A percentile compares a stretch with the other conserved stretches of the same genome.
Evolutionary conservation across 1,140 invertebrate species (phyloP).

Genomic region (Galleria mellonella): DNA sequence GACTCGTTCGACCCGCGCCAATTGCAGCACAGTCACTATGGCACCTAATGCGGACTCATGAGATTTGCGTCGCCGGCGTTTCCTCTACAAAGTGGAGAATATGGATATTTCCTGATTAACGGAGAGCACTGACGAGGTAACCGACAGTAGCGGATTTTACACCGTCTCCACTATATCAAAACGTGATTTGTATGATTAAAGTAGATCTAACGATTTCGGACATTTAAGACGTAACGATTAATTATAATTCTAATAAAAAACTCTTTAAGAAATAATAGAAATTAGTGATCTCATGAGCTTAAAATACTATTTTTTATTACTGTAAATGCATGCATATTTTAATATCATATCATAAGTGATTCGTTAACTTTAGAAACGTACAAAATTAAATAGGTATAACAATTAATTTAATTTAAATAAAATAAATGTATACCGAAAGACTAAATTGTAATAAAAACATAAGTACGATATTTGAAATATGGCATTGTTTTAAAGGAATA

Average conservation of each 20-base stretch:
- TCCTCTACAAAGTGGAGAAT: constrained; percentile 53
- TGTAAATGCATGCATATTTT: constrained; percentile 7
- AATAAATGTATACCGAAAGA: no score
- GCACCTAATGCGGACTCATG: constrained; percentile 69
- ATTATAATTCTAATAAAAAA: no score
- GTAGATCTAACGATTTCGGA: not conserved
- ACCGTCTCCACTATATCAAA: constrained; percentile 51
- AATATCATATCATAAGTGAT: not conserved
- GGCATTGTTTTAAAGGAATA: no score
- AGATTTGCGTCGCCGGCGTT: constrained; percentile 55
- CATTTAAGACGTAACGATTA: no score
- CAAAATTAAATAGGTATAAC: no score
- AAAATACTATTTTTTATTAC: constrained; percentile 2
- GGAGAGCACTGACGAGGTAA: constrained; percentile 64
- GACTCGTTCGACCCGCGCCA: constrained; percentile 67
- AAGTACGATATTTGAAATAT: no score
- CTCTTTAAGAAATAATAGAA: not conserved
- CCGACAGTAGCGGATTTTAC: constrained; percentile 58
- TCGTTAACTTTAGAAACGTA: no score
- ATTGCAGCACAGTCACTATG: constrained; percentile 70
- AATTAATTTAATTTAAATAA: no score
- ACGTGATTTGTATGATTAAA: constrained; percentile 56
- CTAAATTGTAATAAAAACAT: no score
- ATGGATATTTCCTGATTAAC: constrained; percentile 70
- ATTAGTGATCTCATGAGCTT: constrained; percentile 46